Conservation (phyloP, 2,113 vertebrate genomes). For the Sminthopsis crassicaudata region DNA sequence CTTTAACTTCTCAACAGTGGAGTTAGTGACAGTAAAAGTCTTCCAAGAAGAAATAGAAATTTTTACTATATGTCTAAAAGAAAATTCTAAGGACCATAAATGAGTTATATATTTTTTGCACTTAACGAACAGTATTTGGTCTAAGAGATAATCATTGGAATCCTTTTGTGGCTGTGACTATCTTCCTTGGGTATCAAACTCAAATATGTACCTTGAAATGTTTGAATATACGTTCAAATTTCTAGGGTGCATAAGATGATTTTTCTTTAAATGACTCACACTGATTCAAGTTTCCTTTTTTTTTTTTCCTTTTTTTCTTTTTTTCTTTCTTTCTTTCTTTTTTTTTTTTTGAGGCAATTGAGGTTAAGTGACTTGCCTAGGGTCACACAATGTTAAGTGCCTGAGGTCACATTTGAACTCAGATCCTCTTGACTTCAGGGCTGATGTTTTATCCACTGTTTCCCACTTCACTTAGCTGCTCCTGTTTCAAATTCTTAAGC, state of each 20-base stretch:
- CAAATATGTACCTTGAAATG: background rate
- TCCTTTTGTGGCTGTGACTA: background rate
- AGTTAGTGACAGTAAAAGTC: background rate
- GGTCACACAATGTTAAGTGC: too few species aligned
- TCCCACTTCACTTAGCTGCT: too few species aligned
- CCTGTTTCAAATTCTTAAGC: background rate
- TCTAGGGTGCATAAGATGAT: background rate
- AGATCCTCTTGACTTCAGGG: too few species aligned
- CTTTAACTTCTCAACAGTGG: background rate
- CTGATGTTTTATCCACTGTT: too few species aligned
- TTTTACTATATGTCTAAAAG: constrained; percentile 18
- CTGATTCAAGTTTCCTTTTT: fast-evolving
- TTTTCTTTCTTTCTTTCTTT: too few species aligned
- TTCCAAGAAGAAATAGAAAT: constrained; percentile 24
- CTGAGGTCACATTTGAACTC: too few species aligned
- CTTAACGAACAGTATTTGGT: background rate
- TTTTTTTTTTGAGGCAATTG: too few species aligned
- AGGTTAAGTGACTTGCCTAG: too few species aligned
- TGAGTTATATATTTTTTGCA: background rate
- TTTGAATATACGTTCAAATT: background rate
- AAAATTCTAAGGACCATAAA: background rate
- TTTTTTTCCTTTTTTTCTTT: too few species aligned
- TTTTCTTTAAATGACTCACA: background rate
- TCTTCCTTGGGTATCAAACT: background rate
- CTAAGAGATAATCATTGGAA: background rate